A percentile compares a stretch with the other conserved stretches of the same genome.
Evolutionary conservation across 2,888 invertebrate genomes (phyloP).

Genomic region (Drosophila nr. perissopoda): DNA sequence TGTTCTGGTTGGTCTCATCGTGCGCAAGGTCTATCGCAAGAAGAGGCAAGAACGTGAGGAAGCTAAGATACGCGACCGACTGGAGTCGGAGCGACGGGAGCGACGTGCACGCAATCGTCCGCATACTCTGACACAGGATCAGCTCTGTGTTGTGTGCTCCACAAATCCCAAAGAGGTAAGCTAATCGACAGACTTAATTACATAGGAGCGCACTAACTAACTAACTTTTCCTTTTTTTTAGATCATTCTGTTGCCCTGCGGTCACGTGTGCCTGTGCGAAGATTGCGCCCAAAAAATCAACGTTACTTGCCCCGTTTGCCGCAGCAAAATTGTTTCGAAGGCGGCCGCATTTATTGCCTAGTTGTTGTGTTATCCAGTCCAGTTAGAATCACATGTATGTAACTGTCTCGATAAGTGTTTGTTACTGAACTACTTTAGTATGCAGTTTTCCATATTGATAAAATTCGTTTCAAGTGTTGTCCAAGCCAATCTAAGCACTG

Average conservation of each 20-base stretch:
- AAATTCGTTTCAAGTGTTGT: constrained; percentile 51
- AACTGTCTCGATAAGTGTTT: constrained; percentile 40
- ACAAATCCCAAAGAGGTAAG: constrained; percentile 92
- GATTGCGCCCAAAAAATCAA: constrained; percentile 92
- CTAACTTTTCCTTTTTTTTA: constrained; percentile 66
- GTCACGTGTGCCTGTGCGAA: constrained; percentile 95
- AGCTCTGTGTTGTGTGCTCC: constrained; percentile 93
- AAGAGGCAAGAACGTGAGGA: constrained; percentile 87
- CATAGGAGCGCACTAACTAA: not conserved
- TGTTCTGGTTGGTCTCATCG: constrained; percentile 86
- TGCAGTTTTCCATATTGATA: constrained; percentile 46
- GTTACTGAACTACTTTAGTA: constrained; percentile 26
- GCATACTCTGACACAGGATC: constrained; percentile 88
- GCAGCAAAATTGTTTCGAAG: constrained; percentile 89
- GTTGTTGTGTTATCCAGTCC: constrained; percentile 15
- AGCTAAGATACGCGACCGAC: constrained; percentile 83
- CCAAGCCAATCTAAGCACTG: constrained; percentile 11
- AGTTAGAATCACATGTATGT: constrained; percentile 16
- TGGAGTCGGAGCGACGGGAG: constrained; percentile 89
- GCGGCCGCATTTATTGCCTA: constrained; percentile 92
- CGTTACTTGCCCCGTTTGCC: constrained; percentile 92
- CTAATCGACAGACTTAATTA: not conserved
- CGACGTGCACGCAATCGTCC: constrained; percentile 88
- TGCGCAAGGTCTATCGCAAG: constrained; percentile 86
- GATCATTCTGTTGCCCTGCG: constrained; percentile 94